Evolutionary conservation across 2,888 invertebrate genomes (phyloP).

Genomic region (Zygothrica quintamaculata): DNA sequence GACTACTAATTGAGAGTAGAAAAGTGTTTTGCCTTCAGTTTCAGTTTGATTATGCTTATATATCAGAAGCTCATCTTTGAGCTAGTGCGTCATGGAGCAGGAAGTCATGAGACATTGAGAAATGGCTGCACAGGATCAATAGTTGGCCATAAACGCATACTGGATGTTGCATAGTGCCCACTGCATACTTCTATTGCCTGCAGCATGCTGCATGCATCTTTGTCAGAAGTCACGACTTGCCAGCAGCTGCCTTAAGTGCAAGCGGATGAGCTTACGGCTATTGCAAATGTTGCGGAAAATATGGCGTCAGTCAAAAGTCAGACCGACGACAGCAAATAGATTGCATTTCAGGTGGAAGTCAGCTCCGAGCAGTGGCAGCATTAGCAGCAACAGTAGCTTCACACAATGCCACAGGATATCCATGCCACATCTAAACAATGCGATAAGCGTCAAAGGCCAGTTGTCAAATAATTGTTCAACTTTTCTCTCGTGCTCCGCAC

Average conservation of each 20-base stretch:
- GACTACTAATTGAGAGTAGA: conserved; percentile 32
- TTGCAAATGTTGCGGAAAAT: conserved; percentile 82
- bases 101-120: conserved; percentile 51
- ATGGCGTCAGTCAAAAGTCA: conserved; percentile 83
- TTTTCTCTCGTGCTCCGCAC: neutral
- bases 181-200: too few relatives aligned
- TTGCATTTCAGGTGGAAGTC: conserved; percentile 72
- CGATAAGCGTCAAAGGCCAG: conserved; percentile 35
- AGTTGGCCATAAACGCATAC: conserved; percentile 19
- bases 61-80: conserved; percentile 27
- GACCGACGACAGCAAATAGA: conserved; percentile 82
- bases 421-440: conserved; percentile 9
- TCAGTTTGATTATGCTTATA: conserved; percentile 45
- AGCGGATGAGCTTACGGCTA: conserved; percentile 60
- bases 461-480: conserved; percentile 51
- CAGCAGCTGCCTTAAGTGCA: conserved; percentile 21
- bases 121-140: conserved; percentile 47
- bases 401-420: conserved; percentile 2
- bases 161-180: conserved; percentile 20
- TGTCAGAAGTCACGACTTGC: conserved; percentile 30
- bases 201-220: conserved; percentile 42
- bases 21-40: conserved; percentile 5
- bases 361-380: conserved; percentile 4
- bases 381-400: conserved; percentile 5
- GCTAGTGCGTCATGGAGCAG: neutral